Conservation (phyloP, 2,888 invertebrate genomes). For the Drosophila conformis region DNA sequence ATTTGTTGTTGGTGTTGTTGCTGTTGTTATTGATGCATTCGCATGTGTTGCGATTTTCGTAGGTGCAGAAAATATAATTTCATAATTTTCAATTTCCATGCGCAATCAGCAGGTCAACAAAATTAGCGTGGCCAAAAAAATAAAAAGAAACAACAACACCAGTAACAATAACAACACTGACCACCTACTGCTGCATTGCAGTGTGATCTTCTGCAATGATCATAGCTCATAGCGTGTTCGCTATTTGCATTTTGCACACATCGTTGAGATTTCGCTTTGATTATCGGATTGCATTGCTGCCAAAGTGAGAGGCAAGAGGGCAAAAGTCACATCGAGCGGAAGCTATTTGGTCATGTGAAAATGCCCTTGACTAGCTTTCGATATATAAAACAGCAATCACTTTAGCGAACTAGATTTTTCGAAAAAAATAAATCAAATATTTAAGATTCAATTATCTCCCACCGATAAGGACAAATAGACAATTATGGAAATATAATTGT, state of each 20-base stretch:
- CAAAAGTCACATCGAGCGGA: constrained; percentile 48
- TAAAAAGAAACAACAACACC: constrained; percentile 20
- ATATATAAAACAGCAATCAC: constrained; percentile 19
- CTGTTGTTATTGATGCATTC: constrained; percentile 48
- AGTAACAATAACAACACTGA: constrained; percentile 42
- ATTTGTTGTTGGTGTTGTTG: constrained; percentile 55
- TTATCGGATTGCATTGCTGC: constrained; percentile 43
- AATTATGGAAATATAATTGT: neutral
- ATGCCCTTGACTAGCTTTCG: constrained; percentile 33
- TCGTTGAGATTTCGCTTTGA: constrained; percentile 64
- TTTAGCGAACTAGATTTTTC: constrained; percentile 1
- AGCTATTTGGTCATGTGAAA: constrained; percentile 40
- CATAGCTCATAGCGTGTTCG: constrained; percentile 51
- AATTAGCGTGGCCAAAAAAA: constrained; percentile 80
- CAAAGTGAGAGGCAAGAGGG: constrained; percentile 52
- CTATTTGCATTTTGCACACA: constrained; percentile 74
- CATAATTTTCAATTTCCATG: constrained; percentile 81
- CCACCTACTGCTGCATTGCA: constrained; percentile 46
- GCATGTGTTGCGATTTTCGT: constrained; percentile 57
- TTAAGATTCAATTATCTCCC: neutral
- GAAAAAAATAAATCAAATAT: neutral
- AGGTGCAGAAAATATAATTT: constrained; percentile 77
- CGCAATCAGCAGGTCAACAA: constrained; percentile 79
- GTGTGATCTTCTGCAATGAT: constrained; percentile 56
- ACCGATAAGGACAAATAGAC: neutral